Conservation (phyloP, 2,113 vertebrate species). For the Notiomystis cincta region DNA sequence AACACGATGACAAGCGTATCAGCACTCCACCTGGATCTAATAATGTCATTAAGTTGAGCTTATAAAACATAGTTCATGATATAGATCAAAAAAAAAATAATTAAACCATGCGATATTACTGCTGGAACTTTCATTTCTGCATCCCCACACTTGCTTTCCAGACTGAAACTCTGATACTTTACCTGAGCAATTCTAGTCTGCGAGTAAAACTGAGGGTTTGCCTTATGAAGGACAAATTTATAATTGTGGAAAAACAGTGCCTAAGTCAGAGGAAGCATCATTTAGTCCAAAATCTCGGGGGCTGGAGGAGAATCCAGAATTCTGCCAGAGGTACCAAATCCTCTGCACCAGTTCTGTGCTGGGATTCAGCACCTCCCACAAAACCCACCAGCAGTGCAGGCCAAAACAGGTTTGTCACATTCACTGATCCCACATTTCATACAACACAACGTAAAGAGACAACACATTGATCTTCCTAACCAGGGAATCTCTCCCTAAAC, state of each 20-base stretch:
- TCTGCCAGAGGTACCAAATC: background rate
- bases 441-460: background rate
- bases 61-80: background rate
- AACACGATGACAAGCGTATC: fast-evolving
- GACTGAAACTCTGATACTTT: background rate
- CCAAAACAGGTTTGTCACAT: background rate
- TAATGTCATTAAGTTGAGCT: background rate
- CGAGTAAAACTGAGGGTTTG: background rate
- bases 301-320: background rate
- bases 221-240: background rate
- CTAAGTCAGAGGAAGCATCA: background rate
- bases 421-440: background rate
- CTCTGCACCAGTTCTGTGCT: background rate
- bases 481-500: background rate
- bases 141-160: background rate
- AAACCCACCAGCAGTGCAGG: background rate
- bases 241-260: background rate
- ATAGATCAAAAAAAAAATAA: background rate
- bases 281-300: background rate
- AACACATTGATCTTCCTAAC: background rate
- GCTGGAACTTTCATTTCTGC: background rate
- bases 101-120: background rate
- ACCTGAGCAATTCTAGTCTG: background rate
- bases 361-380: background rate
- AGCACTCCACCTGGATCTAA: background rate